Base-by-base conservation (phyloP, 2,113 vertebrate species). In the Amblyornis subalaris region DNA sequence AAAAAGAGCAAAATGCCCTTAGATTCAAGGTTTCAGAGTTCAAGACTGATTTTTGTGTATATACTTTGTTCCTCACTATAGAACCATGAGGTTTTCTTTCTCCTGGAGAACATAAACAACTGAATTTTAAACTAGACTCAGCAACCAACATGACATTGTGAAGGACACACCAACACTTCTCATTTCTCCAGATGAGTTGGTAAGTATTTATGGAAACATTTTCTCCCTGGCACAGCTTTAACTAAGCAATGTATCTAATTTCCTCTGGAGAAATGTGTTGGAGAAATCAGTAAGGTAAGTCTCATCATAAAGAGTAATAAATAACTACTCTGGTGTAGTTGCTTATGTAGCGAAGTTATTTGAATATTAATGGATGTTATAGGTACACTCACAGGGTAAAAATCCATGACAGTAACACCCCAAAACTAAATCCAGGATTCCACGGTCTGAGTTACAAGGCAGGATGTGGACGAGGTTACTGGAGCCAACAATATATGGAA, bases 151-250 rank as follows among this genome's bases (percentile, higher is more conserved):
- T 47, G 96, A 94, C 96, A 96, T 94, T 94, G 96, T 88, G 94
- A 97, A 98, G 97, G 97, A 96, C 94, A 18, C 21, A 79, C 92
- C 90, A 50, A 85, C 60, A 92, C 93, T 89, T 96, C 89, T 92
- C 94, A 95, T 93, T 88, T 97, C 93, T 94, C 93, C 94, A 94
- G 96, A 95, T 92, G 96, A 97, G 93, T 90, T 97, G 92, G 96
- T 96, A 96, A 96, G 96, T 97, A 97, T 98, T 97, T 97, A 97
- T 96, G 95, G 97, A 97, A 97, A 88, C 83, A 87, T 96, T 95
- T 96, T 85, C 95, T 97, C 93, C 94, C 77, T 96, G 95, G 94
- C 96, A 96, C 88, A 77, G 91, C 94, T 96, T 96, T 93, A 95
- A 95, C 96, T 70, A 94, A 97, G 95, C 26, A 83, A 88, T 72